Evolutionary conservation across 2,888 invertebrate species (phyloP), one percentile per base, ranked within the genome.

Genomic region (Xylocampa areola): DNA sequence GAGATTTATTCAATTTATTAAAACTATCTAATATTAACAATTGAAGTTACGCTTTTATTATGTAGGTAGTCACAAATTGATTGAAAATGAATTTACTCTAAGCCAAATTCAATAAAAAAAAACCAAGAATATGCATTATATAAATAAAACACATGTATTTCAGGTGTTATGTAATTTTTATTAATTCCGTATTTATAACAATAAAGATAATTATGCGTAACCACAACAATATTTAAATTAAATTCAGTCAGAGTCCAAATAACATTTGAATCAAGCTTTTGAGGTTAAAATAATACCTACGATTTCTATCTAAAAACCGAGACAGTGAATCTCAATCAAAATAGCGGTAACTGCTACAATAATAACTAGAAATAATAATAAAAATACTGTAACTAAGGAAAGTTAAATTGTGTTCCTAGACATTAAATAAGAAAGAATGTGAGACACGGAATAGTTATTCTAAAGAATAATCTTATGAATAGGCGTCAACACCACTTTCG

Each of bases 391-490:
- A 45, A 16, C 62, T 10, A 16, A 27, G 25, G 35, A 59, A 68
- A 69, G 36, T 73, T 73, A 58, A 62, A 69, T 62, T 58, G 52
- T 54, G 13, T 73, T 68, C 1, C 8, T n/a, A 39, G 36, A 60
- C 43, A 60, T 60, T 51, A 55, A n/a, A 57, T 51, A 52, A 59
- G 17, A 54, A 68, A 11, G 2, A 50, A 57, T 47, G 47, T 23
- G 16, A 40, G 16, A 17, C 25, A 30, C 14, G 7, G 16, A 16
- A 33, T 30, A 52, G 33, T 55, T 43, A 19, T 48, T 48, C 23
- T n/a, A 30, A 19, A 16, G 17, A 16, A 21, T 52, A 47, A 43
- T 58, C 23, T 41, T 13, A 21, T 35, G 51, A 73, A 49, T 58
- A 52, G 48, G 47, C 70, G 40, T 44, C 47, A 32, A 29, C 19